phyloP scores from a whole-genome alignment of 2,888 invertebrate species.

The Orthosia gothica region DNA sequence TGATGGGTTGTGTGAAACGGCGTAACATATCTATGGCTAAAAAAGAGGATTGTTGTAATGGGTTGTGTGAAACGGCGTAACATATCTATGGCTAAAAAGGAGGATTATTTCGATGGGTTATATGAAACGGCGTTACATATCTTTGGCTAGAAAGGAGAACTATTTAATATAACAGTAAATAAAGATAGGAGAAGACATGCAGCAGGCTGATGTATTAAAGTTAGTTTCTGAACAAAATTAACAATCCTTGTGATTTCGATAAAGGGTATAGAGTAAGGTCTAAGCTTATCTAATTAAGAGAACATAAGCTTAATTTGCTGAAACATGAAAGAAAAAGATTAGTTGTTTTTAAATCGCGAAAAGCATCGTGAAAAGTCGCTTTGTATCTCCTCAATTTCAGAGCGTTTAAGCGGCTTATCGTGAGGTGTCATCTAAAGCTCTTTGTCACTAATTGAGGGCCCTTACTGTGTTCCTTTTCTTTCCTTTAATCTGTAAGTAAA shows the following conservation, averaged over 20 bases:
- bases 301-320: neutral
- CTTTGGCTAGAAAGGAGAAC: too few species aligned
- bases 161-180: too few species aligned
- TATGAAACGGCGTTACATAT: too few species aligned
- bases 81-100: too few species aligned
- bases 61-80: too few species aligned
- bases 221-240: neutral
- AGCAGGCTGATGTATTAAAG: neutral
- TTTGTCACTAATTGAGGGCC: neutral
- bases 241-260: neutral
- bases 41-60: too few species aligned
- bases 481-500: conserved; percentile 1
- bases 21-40: too few species aligned
- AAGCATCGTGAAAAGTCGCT: neutral
- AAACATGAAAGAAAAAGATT: conserved; percentile 1
- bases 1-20: too few species aligned
- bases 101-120: too few species aligned
- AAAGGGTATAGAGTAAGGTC: too few species aligned
- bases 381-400: too few species aligned
- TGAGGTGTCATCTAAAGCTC: neutral
- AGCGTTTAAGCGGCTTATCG: conserved; percentile 7
- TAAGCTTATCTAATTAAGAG: neutral
- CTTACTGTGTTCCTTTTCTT: neutral
- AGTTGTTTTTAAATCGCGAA: neutral
- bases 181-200: too few species aligned